phyloP scores from a whole-genome alignment of 2,888 invertebrate species.

The Brachynemurus nebulosus region DNA sequence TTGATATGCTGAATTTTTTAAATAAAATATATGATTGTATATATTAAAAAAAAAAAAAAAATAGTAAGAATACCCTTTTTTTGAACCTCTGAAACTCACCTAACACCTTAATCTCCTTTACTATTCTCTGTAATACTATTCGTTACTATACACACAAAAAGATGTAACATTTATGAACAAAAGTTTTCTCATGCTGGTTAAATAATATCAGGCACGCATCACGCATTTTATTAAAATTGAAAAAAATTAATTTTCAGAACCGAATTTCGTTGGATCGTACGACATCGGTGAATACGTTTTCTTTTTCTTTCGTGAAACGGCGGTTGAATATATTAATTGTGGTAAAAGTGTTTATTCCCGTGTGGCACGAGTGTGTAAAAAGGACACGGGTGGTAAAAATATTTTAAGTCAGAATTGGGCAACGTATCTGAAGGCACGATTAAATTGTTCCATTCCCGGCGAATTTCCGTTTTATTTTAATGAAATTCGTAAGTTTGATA shows the following conservation, averaged over 20 bases:
- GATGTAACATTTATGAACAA: no score
- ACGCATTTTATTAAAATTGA: no score
- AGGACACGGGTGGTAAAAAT: conserved; percentile 49
- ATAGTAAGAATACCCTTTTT: no score
- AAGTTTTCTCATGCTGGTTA: no score
- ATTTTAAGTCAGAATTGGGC: conserved; percentile 53
- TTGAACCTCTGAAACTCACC: no score
- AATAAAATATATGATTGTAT: no score
- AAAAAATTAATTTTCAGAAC: conserved; percentile 51
- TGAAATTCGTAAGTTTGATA: conserved; percentile 48
- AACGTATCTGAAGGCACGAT: conserved; percentile 50
- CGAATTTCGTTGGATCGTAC: conserved; percentile 57
- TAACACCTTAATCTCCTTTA: no score
- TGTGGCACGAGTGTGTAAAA: conserved; percentile 60
- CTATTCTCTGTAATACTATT: no score
- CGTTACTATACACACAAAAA: no score
- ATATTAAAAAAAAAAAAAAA: no score
- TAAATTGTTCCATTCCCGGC: conserved; percentile 57
- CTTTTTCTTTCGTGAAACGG: conserved; percentile 41
- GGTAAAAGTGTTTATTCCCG: conserved; percentile 57
- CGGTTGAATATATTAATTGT: conserved; percentile 46
- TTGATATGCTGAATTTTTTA: no score
- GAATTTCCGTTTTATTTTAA: conserved; percentile 64
- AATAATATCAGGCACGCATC: no score
- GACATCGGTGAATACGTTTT: conserved; percentile 53